These are phyloP conservation scores for Sebastes fasciatus DNA, from an alignment of 2,113 vertebrate genomes.

Conservation along the genomic window DNA sequence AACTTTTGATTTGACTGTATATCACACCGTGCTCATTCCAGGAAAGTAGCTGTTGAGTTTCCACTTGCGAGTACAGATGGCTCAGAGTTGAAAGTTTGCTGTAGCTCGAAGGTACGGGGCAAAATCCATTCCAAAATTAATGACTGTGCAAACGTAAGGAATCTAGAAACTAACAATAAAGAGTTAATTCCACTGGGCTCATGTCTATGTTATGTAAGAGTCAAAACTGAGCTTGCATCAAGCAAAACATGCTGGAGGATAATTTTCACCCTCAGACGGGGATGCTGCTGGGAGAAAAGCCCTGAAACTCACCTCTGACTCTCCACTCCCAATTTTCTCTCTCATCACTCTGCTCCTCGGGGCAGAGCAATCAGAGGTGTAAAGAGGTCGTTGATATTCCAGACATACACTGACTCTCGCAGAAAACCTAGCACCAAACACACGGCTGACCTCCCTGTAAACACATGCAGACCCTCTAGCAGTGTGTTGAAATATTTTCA, in stretches of 20 bases:
- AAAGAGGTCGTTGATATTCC: slow-evolving; percentile 56
- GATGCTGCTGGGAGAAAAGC: slow-evolving; percentile 35
- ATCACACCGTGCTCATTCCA: not conserved
- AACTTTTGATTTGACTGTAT: slow-evolving; percentile 44
- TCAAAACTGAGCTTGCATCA: slow-evolving; percentile 1
- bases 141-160: not conserved
- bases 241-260: slow-evolving; percentile 28
- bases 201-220: slow-evolving; percentile 1
- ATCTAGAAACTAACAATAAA: not conserved
- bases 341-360: slow-evolving; percentile 48
- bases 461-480: slow-evolving; percentile 6
- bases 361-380: slow-evolving; percentile 45
- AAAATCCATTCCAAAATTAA: not conserved
- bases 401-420: slow-evolving; percentile 16
- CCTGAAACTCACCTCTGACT: slow-evolving; percentile 47
- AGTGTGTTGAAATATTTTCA: not conserved
- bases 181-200: slow-evolving; percentile 4
- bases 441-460: not conserved
- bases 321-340: slow-evolving; percentile 41
- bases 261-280: slow-evolving; percentile 20
- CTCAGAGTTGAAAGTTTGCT: not conserved
- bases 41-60: not conserved
- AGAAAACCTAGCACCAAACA: slow-evolving; percentile 24
- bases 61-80: not conserved
- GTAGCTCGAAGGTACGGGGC: not conserved